These are phyloP conservation scores for Colius striatus DNA, from an alignment of 2,113 vertebrate species.

Conservation along the genomic window DNA sequence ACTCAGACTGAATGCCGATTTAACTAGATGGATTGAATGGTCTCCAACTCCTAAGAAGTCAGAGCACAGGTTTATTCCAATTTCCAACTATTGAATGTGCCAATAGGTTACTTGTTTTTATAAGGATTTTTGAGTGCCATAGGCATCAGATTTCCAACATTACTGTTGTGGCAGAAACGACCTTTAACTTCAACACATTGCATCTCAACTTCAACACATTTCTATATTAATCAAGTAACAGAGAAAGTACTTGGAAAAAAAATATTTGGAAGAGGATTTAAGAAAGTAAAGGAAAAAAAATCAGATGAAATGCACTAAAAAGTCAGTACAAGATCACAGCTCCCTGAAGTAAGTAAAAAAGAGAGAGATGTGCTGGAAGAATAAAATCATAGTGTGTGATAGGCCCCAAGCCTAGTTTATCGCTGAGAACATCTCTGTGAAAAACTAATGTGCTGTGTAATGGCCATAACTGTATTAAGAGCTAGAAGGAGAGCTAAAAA, in stretches of 20 bases:
- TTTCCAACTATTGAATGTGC: not conserved
- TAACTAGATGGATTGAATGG: not conserved
- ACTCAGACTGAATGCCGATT: not conserved
- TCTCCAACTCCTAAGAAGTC: not conserved
- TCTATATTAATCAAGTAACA: not conserved
- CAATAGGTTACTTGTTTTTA: not conserved
- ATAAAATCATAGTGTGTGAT: slow-evolving; percentile 59
- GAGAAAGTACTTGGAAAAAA: not conserved
- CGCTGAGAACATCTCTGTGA: slow-evolving; percentile 27
- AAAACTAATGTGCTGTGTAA: slow-evolving; percentile 72
- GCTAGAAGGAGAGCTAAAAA: slow-evolving; percentile 59
- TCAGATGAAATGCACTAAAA: not conserved
- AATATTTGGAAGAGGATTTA: not conserved
- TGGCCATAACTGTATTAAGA: slow-evolving; percentile 28
- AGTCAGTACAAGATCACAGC: not conserved
- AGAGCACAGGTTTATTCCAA: not conserved
- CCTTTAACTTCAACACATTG: not conserved
- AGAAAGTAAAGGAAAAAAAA: not conserved
- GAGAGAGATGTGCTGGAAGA: not conserved
- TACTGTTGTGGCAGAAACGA: not conserved
- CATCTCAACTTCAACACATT: not conserved
- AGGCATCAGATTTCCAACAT: not conserved
- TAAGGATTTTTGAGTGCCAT: not conserved
- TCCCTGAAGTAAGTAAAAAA: not conserved
- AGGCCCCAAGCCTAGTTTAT: slow-evolving; percentile 30